Percentiles rank a stretch among this genome's conserved stretches.
Evolutionary conservation across 1,140 invertebrate genomes (phyloP).

Genomic region (Dinothrombium tinctorium): DNA sequence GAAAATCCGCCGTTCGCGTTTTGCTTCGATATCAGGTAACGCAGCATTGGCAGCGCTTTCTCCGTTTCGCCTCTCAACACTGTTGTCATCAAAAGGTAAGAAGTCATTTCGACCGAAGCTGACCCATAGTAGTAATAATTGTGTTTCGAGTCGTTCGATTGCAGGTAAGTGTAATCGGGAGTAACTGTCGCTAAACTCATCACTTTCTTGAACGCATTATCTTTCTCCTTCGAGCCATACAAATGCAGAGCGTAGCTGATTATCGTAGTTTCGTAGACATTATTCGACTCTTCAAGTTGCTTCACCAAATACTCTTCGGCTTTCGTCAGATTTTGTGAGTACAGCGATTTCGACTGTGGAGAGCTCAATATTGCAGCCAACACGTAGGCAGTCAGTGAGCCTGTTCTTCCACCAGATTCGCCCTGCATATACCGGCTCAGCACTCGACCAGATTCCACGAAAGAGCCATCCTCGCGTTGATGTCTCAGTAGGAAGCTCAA

Average conservation of each 20-base stretch:
- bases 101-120: constrained; percentile 61
- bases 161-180: constrained; percentile 7
- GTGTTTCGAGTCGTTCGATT: constrained; percentile 33
- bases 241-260: constrained; percentile 52
- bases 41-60: constrained; percentile 51
- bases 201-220: constrained; percentile 41
- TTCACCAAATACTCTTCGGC: constrained; percentile 51
- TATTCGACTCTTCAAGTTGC: constrained; percentile 37
- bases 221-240: too few species aligned
- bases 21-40: constrained; percentile 55
- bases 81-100: constrained; percentile 37
- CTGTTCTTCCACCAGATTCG: background rate
- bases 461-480: constrained; percentile 58
- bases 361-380: constrained; percentile 52
- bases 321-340: constrained; percentile 10
- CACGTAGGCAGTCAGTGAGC: constrained; percentile 60
- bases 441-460: constrained; percentile 44
- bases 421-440: constrained; percentile 47
- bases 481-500: constrained; percentile 49
- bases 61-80: constrained; percentile 26
- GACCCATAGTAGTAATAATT: constrained; percentile 37
- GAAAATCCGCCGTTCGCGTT: constrained; percentile 58
- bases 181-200: constrained; percentile 36
- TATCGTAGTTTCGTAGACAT: constrained; percentile 50
- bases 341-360: constrained; percentile 37